Conservation (phyloP, 2,113 vertebrate species). For the Notarius lentiginosus region DNA sequence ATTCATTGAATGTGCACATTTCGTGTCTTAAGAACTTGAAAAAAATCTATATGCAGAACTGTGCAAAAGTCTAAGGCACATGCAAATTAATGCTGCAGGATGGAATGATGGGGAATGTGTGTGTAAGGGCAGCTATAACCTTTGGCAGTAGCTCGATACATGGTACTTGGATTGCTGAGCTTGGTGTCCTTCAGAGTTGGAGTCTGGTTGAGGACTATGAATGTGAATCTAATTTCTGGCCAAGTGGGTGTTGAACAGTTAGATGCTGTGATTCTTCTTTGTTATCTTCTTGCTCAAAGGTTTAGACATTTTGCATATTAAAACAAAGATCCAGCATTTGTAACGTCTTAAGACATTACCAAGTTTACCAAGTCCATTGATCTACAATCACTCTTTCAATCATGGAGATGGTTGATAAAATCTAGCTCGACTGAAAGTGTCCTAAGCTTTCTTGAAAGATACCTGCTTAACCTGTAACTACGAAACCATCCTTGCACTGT, state of each 20-base stretch:
- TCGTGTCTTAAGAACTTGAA: background rate
- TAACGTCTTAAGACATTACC: no score
- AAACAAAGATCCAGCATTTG: background rate
- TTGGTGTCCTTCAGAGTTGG: background rate
- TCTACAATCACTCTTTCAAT: background rate
- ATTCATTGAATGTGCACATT: background rate
- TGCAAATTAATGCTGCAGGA: background rate
- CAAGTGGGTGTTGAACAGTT: background rate
- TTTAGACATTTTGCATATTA: slow-evolving; percentile 62
- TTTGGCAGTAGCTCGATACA: slow-evolving; percentile 15
- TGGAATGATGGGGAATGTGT: background rate
- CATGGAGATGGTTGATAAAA: background rate
- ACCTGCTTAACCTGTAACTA: background rate
- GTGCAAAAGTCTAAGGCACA: background rate
- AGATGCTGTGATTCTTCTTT: background rate
- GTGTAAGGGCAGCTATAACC: slow-evolving; percentile 8
- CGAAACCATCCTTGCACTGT: background rate
- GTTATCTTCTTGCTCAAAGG: background rate
- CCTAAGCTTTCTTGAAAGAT: background rate
- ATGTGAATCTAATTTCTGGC: background rate
- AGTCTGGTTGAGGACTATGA: background rate
- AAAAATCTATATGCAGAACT: background rate
- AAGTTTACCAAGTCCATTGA: background rate
- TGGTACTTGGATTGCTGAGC: background rate
- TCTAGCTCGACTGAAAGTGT: background rate